Evolutionary conservation across 2,888 invertebrate species (phyloP).

Genomic region (Rapana venosa): DNA sequence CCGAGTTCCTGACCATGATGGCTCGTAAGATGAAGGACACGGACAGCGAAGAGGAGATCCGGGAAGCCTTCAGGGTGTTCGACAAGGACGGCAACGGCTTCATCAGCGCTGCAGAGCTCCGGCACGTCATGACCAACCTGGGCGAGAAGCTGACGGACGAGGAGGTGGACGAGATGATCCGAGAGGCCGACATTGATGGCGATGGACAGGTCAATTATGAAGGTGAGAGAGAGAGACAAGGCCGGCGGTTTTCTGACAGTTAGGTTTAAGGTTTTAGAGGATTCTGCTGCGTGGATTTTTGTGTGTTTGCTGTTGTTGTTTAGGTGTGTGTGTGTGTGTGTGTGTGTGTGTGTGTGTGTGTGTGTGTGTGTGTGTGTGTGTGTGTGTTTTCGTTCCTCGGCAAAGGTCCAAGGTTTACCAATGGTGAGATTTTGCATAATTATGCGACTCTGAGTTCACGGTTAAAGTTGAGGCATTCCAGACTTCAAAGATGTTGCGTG

Average conservation of each 20-base stretch:
- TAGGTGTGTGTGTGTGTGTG: background rate
- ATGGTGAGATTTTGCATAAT: too few species aligned
- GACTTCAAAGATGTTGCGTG: too few species aligned
- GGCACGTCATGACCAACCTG: constrained; percentile 42
- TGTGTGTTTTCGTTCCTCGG: too few species aligned
- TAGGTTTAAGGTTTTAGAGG: background rate
- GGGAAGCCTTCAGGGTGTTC: constrained; percentile 50
- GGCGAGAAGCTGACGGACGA: constrained; percentile 46
- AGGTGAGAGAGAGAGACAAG: constrained; percentile 45
- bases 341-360: background rate
- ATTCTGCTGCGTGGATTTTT: background rate
- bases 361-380: background rate
- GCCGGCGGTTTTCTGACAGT: background rate
- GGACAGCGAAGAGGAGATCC: constrained; percentile 48
- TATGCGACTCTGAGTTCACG: too few species aligned
- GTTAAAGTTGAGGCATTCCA: too few species aligned
- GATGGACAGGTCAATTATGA: constrained; percentile 50
- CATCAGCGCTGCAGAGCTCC: constrained; percentile 17
- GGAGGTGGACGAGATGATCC: constrained; percentile 42
- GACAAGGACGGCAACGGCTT: constrained; percentile 46
- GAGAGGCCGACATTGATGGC: constrained; percentile 49
- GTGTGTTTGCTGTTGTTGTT: background rate
- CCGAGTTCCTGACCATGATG: constrained; percentile 52
- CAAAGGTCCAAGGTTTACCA: too few species aligned
- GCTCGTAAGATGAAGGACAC: constrained; percentile 45